A percentile compares a stretch with the other conserved stretches of the same genome.
Evolutionary conservation across 2,113 vertebrate genomes (phyloP).

Genomic region (Callipepla californica): DNA sequence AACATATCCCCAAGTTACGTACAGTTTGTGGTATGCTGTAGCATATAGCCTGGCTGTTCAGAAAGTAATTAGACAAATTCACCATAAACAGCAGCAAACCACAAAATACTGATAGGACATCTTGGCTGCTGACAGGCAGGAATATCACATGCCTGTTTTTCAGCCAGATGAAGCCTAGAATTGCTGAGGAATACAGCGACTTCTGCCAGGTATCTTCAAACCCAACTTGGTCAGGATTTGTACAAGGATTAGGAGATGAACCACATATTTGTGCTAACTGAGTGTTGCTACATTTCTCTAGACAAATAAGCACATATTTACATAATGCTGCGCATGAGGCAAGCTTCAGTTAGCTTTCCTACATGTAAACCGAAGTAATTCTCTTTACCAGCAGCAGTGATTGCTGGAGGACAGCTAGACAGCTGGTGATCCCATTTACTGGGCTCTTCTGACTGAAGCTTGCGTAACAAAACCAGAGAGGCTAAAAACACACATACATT

Average conservation of each 20-base stretch:
- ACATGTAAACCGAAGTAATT: neutral
- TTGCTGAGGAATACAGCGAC: neutral
- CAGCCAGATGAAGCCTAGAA: conserved; percentile 6
- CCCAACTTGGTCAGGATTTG: conserved; percentile 25
- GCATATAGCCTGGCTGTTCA: neutral
- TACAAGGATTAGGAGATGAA: conserved; percentile 58
- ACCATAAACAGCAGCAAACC: neutral
- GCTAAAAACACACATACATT: neutral
- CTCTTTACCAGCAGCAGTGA: neutral
- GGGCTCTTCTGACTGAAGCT: neutral
- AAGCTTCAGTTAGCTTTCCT: neutral
- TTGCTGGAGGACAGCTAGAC: too few relatives aligned
- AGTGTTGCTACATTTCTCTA: conserved; percentile 34
- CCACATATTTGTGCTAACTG: conserved; percentile 1
- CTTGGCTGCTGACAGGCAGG: neutral
- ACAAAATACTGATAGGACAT: neutral
- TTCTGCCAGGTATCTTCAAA: conserved; percentile 54
- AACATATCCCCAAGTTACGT: neutral
- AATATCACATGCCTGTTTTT: neutral
- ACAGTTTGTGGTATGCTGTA: neutral
- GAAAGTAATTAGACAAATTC: neutral
- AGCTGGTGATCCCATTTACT: neutral
- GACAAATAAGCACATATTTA: conserved; percentile 39
- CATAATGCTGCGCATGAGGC: conserved; percentile 2
- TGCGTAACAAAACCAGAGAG: neutral